Evolutionary conservation across 37 sponge, comb jelly and placozoan genomes (phyloP).

Genomic region (Oopsacas minuta): DNA sequence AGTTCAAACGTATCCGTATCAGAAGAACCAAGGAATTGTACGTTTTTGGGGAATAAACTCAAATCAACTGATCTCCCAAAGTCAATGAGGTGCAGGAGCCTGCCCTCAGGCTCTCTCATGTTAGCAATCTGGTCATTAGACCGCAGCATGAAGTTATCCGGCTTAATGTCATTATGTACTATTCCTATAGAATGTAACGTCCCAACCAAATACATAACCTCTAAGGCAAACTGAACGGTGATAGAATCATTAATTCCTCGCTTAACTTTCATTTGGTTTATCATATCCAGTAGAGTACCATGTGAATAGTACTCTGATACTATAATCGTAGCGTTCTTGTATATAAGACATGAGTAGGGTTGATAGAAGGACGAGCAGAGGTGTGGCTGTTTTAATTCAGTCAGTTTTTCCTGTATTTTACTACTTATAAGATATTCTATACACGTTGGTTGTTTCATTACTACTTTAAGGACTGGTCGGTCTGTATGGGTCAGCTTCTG

Average conservation of each 20-base stretch:
- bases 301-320: background rate
- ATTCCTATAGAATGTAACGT: background rate
- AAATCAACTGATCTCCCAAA: background rate
- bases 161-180: background rate
- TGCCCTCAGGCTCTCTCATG: background rate
- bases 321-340: slow-evolving; percentile 10
- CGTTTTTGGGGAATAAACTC: background rate
- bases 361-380: background rate
- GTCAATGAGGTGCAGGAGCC: background rate
- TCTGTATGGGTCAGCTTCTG: background rate
- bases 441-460: background rate
- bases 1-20: slow-evolving; percentile 10
- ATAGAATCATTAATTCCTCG: background rate
- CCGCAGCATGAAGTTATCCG: background rate
- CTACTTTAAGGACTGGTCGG: background rate
- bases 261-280: background rate
- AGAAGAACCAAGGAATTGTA: background rate
- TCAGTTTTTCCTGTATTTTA: background rate
- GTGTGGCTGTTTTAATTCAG: background rate
- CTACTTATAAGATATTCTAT: background rate
- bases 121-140: background rate
- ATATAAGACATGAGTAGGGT: background rate
- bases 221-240: background rate
- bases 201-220: background rate
- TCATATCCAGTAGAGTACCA: background rate